Evolutionary conservation across 2,113 vertebrate species (phyloP).

Genomic region (Setophaga kirtlandii): DNA sequence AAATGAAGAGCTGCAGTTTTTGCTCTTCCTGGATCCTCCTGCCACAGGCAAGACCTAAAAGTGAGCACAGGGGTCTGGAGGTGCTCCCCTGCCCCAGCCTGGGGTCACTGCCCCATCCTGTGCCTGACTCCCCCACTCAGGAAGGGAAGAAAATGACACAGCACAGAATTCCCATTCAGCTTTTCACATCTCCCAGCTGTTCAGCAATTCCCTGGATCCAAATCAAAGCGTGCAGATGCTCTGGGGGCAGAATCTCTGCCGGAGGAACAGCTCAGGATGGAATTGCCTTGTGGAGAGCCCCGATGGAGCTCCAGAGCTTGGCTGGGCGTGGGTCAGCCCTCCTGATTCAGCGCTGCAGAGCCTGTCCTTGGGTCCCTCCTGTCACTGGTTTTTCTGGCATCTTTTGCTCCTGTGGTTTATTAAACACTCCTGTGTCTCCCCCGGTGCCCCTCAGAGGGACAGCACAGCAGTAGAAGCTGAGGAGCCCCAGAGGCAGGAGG

Average conservation of each 20-base stretch:
- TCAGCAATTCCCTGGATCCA: conserved; percentile 17
- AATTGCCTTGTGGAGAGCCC: neutral
- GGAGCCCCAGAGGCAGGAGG: neutral
- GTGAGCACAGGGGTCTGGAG: neutral
- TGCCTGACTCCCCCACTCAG: neutral
- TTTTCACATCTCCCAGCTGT: neutral
- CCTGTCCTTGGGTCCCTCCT: neutral
- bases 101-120: neutral
- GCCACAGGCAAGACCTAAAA: neutral
- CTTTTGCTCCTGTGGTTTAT: neutral
- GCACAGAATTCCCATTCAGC: neutral
- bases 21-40: neutral
- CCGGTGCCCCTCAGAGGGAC: neutral
- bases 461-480: neutral
- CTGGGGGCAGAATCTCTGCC: neutral
- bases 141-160: neutral
- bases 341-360: neutral
- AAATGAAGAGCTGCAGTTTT: neutral
- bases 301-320: neutral
- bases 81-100: neutral
- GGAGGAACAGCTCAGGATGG: neutral
- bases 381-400: neutral
- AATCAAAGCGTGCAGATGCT: conserved; percentile 36
- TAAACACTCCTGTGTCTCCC: neutral
- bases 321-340: neutral